Evolutionary conservation across 1,140 invertebrate species (phyloP).

Genomic region (Pemphigus obesinymphae): DNA sequence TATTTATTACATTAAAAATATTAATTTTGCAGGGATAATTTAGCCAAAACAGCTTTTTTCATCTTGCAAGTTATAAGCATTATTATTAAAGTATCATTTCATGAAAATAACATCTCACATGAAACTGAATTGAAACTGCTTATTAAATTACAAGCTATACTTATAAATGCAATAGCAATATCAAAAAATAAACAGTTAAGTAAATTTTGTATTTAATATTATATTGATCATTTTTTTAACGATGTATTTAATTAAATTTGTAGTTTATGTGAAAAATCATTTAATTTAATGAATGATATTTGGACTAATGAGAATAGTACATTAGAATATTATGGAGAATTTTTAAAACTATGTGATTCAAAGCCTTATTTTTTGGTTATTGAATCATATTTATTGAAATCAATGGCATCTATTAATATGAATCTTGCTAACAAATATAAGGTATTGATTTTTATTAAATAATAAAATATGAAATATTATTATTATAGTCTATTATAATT

Average conservation of each 20-base stretch:
- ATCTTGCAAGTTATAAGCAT: not conserved
- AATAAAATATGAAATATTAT: not conserved
- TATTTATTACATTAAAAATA: not conserved
- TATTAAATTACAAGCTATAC: constrained; percentile 10
- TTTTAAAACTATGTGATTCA: constrained; percentile 1
- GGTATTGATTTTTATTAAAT: not conserved
- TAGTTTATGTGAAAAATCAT: constrained; percentile 24
- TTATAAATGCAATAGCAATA: constrained; percentile 9
- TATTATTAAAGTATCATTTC: constrained; percentile 27
- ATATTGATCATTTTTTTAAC: not conserved
- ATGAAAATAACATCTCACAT: not conserved
- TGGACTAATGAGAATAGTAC: not conserved
- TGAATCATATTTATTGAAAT: constrained; percentile 31
- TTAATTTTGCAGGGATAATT: constrained; percentile 11
- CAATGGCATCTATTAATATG: not conserved
- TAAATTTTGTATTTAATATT: not conserved
- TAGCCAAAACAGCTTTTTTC: constrained; percentile 26
- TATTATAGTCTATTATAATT: not conserved
- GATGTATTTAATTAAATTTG: not conserved
- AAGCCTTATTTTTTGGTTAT: constrained; percentile 24
- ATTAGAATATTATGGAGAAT: constrained; percentile 37
- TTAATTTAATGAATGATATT: constrained; percentile 27
- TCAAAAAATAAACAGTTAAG: constrained; percentile 25
- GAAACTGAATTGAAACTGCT: constrained; percentile 1
- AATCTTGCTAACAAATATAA: constrained; percentile 4